Evolutionary conservation across 2,113 vertebrate species (phyloP), one percentile per base, ranked within the genome.

Genomic region (Alligator sinensis): DNA sequence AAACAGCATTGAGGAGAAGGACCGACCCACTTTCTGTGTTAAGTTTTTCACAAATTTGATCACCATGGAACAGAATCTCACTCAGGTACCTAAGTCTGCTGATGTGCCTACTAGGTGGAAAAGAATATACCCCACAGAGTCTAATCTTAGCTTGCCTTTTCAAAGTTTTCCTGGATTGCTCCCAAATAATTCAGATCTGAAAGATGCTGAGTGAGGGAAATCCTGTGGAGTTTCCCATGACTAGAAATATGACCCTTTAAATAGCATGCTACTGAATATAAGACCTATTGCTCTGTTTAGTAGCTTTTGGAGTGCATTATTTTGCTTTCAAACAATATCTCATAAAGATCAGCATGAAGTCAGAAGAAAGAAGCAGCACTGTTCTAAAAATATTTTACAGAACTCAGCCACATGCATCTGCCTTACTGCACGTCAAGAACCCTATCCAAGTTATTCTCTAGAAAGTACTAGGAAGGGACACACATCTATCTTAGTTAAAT

Each of bases 231-330:
- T 25, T 22, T 47, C 7, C 16, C 30, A 64, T 54, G 11, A 2
- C 4, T 74, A 55, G 59, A 14, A 4, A 28, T 4, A 4, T 11
- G 57, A 54, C 1, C 27, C n/a, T 4, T 47, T 75, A 47, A 54
- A 55, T 17, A 5, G 4, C 17, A 5, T 1, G 59, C n/a, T 21
- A 14, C 34, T 59, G 9, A 25, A 17, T 14, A 13, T 7, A 75
- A 10, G 3, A 9, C 1, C 1, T 3, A 21, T 64, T 59, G 25
- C 28, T 57, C 13, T 28, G 4, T 11, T 25, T 55, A 87, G 17
- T 10, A 82, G 2, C 21, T 10, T n/a, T 54, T 60, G 3, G 4
- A 3, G 17, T 5, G 2, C 1, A n/a, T 38, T 1, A 4, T 17
- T 2, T 38, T 12, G 2, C 2, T 34, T 87, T 70, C 70, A 25